A percentile compares a stretch with the other conserved stretches of the same genome.
phyloP scores from a whole-genome alignment of 2,888 invertebrate species.

The Ctenicera cuprea region DNA sequence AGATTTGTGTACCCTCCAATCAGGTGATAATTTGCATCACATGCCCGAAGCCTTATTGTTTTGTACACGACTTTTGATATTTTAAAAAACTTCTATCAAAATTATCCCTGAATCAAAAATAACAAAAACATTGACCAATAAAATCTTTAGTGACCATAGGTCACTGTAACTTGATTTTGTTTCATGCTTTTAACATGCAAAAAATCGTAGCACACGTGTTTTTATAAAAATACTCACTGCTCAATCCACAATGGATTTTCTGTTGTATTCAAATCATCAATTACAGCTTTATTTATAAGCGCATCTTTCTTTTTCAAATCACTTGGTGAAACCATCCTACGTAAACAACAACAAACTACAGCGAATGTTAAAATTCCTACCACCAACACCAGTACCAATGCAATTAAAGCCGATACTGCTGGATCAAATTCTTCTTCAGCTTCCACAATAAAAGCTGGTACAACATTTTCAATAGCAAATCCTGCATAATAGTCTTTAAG shows the following conservation, averaged over 20 bases:
- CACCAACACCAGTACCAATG: conserved; percentile 87
- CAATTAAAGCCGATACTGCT: conserved; percentile 89
- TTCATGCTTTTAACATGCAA: no score
- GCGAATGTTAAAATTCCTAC: conserved; percentile 91
- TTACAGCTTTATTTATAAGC: conserved; percentile 86
- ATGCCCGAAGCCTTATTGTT: no score
- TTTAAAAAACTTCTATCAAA: no score
- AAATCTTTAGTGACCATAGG: no score
- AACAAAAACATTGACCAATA: no score
- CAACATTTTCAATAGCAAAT: conserved; percentile 84
- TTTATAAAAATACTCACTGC: conserved; percentile 75
- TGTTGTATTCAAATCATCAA: conserved; percentile 91
- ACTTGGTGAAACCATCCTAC: conserved; percentile 90
- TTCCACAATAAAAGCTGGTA: conserved; percentile 80
- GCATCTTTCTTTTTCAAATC: conserved; percentile 89
- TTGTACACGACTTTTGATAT: no score
- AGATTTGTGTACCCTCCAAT: no score
- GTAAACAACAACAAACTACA: conserved; percentile 90
- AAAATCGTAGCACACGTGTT: no score
- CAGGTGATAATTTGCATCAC: no score
- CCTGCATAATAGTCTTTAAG: conserved; percentile 86
- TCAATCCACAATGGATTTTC: conserved; percentile 96
- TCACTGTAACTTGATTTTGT: no score
- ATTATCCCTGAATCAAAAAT: no score
- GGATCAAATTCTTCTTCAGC: conserved; percentile 89